Percentiles rank a stretch among this genome's conserved stretches.
Conservation (phyloP, 37 sponge, comb jelly and placozoan species). For the Ianthella basta region DNA sequence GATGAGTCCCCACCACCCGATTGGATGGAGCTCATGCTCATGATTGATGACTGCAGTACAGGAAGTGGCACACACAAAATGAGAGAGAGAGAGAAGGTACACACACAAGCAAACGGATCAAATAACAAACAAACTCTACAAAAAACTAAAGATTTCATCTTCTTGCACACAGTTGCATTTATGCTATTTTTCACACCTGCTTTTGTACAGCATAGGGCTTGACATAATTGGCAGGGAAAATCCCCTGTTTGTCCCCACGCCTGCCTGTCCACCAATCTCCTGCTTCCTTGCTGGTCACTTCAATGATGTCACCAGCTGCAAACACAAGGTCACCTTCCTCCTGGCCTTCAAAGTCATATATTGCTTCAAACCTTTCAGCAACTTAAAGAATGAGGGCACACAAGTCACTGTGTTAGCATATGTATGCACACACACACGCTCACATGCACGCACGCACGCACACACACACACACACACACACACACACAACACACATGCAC, state of each 20-base stretch:
- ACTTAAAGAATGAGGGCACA: neutral
- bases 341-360: constrained; percentile 52
- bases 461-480: constrained; percentile 1
- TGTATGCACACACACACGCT: neutral
- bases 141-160: too few relatives aligned
- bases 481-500: neutral
- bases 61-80: too few relatives aligned
- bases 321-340: constrained; percentile 69
- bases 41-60: too few relatives aligned
- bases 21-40: too few relatives aligned
- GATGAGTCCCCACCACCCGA: too few relatives aligned
- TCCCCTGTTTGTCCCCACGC: constrained; percentile 59
- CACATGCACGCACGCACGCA: neutral
- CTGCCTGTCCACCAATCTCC: constrained; percentile 86
- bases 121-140: too few relatives aligned
- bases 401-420: too few relatives aligned
- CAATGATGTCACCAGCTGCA: constrained; percentile 55
- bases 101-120: too few relatives aligned
- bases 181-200: too few relatives aligned
- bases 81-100: too few relatives aligned
- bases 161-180: too few relatives aligned
- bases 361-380: constrained; percentile 37
- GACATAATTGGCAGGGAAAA: constrained; percentile 89
- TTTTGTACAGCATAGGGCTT: constrained; percentile 9
- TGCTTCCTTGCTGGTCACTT: constrained; percentile 52